These are phyloP conservation scores for Tiaroga cobitis DNA, from an alignment of 2,797 vertebrate species.

Conservation along the genomic window DNA sequence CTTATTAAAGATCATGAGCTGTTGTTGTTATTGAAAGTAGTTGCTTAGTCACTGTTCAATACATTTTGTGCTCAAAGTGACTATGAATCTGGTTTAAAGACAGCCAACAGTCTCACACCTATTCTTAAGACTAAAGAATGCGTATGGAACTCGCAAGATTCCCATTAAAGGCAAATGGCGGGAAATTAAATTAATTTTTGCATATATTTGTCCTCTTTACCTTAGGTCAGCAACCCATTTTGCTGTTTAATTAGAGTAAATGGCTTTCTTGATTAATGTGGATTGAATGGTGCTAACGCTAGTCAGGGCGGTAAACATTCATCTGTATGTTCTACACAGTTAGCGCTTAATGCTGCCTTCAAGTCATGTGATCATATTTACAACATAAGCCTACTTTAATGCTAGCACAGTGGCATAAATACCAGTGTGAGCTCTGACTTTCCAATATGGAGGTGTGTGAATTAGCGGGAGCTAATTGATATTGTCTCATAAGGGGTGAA, in stretches of 20 bases:
- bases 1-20: slow-evolving; percentile 43
- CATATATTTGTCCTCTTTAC: slow-evolving; percentile 25
- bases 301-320: background rate
- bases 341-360: background rate
- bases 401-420: background rate
- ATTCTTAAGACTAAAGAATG: background rate
- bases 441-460: background rate
- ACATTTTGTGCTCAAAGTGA: background rate
- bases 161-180: background rate
- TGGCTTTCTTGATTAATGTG: slow-evolving; percentile 34
- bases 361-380: background rate
- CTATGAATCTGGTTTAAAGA: slow-evolving; percentile 1
- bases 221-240: slow-evolving; percentile 30
- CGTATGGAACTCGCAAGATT: background rate
- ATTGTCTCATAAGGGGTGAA: background rate
- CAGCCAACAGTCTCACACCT: background rate
- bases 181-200: slow-evolving; percentile 14
- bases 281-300: slow-evolving; percentile 30
- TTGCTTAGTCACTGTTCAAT: slow-evolving; percentile 31
- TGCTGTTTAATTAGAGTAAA: slow-evolving; percentile 29
- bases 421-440: background rate
- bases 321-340: background rate
- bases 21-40: slow-evolving; percentile 40
- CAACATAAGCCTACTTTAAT: background rate
- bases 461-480: background rate